A percentile compares a stretch with the other conserved stretches of the same genome.
Evolutionary conservation across 35 echinoderm and acorn worm genomes (phyloP).

Genomic region (Apostichopus japonicus): DNA sequence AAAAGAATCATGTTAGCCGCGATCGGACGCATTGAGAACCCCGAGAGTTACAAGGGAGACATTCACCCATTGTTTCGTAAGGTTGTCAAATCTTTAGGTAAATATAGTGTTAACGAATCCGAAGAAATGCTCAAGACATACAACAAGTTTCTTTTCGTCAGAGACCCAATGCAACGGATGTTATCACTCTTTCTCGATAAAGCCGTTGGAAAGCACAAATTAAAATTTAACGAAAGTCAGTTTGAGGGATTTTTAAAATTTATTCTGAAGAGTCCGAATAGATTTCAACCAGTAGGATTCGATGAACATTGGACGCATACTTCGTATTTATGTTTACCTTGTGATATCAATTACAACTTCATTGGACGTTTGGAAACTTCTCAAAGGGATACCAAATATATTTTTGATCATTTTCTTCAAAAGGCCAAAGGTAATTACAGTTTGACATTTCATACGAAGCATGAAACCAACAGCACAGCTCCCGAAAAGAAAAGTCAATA

Average conservation of each 20-base stretch:
- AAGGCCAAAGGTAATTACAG: neutral
- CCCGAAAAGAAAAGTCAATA: neutral
- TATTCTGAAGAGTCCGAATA: neutral
- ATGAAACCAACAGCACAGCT: neutral
- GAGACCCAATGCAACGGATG: constrained; percentile 2
- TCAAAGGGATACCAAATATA: neutral
- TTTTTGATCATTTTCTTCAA: constrained; percentile 31
- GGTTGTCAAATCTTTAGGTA: neutral
- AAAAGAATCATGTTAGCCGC: neutral
- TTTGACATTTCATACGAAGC: neutral
- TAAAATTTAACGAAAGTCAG: neutral
- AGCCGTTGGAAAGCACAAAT: neutral
- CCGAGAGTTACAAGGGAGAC: neutral
- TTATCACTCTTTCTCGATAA: constrained; percentile 33
- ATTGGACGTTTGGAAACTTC: constrained; percentile 32
- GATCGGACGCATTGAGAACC: neutral
- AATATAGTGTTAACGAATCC: neutral
- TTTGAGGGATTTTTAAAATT: constrained; percentile 20
- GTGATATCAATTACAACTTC: constrained; percentile 13
- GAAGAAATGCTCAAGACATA: neutral
- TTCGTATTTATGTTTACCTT: constrained; percentile 16
- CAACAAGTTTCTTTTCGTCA: constrained; percentile 26
- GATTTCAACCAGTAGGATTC: neutral
- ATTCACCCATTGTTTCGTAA: neutral
- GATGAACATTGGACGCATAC: neutral